Evolutionary conservation across 2,113 vertebrate species (phyloP), one percentile per base, ranked within the genome.

Genomic region (Xerus inauris): DNA sequence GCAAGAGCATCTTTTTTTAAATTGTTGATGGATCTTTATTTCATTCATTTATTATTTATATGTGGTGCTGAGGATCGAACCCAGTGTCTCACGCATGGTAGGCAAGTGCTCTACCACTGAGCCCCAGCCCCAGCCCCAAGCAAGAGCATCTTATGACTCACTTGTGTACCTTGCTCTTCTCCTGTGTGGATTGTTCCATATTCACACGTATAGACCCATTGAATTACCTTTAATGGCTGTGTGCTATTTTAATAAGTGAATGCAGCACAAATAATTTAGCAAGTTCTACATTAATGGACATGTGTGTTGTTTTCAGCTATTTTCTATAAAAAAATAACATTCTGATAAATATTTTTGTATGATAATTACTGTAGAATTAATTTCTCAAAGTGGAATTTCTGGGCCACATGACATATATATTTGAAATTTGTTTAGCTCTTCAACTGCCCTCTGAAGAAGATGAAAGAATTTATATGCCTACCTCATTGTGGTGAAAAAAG

Each of bases 401-500:
- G 57, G 49, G 28, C 87, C 47, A 93, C 57, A 73, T 88, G 40
- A 28, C 40, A 93, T 14, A 64, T 49, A 8, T 62, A 69, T 62
- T 88, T 80, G 62, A 82, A 92, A 87, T 81, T 54, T 81, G 5
- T 75, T 79, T 62, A 81, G 6, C 13, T 90, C 57, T 84, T 87
- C 71, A 96, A 57, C 16, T 67, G 16, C 47, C 57, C 40, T 96
- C 72, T 96, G 30, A 85, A 91, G 40, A 85, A 26, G 26, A 75
- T 86, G 51, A 75, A 91, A 62, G 51, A 93, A 95, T 94, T 84
- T 91, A 40, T 89, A 89, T 10, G 62, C 32, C 17, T 79, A 38
- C 47, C 64, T 4, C 13, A 47, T 28, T 71, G 51, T 88, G 85
- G 35, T 93, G 59, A 89, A 42, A 90, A 14, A 91, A 73, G n/a